phyloP scores from a whole-genome alignment of 2,888 invertebrate species.

The Xylota segnis region DNA sequence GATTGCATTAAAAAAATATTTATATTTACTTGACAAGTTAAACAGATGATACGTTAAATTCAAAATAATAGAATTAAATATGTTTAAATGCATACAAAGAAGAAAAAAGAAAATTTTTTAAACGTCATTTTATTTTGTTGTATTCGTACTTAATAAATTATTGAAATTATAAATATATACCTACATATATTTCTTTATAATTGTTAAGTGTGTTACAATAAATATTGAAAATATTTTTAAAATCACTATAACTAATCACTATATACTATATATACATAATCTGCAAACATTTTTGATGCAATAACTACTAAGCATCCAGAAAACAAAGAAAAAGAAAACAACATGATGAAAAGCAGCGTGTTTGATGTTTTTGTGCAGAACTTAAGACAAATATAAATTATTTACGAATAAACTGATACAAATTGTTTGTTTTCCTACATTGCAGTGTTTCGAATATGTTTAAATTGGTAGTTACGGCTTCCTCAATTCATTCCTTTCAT shows the following conservation, averaged over 20 bases:
- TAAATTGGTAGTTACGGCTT: too few relatives aligned
- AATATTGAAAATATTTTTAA: conserved; percentile 62
- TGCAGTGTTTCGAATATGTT: too few relatives aligned
- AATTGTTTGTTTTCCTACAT: not conserved
- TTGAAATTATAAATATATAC: conserved; percentile 6
- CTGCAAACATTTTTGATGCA: conserved; percentile 68
- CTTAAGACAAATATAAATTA: conserved; percentile 74
- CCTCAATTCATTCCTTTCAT: too few relatives aligned
- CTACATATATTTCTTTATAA: conserved; percentile 60
- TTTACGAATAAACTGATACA: conserved; percentile 55
- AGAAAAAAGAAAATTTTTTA: not conserved
- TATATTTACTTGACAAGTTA: conserved; percentile 45
- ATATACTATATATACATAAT: conserved; percentile 62
- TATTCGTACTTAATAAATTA: conserved; percentile 68
- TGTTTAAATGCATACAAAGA: conserved; percentile 3
- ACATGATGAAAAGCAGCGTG: conserved; percentile 25
- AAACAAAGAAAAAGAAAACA: conserved; percentile 8
- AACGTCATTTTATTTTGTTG: conserved; percentile 21
- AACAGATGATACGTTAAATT: conserved; percentile 10
- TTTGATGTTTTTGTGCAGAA: conserved; percentile 67
- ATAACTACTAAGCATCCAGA: conserved; percentile 54
- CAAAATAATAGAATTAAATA: conserved; percentile 25
- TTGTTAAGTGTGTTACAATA: conserved; percentile 72
- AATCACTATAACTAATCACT: conserved; percentile 56
- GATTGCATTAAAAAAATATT: conserved; percentile 46